Evolutionary conservation across 2,797 vertebrate genomes (phyloP), one percentile per base, ranked within the genome.

Genomic region (Lacerta agilis): DNA sequence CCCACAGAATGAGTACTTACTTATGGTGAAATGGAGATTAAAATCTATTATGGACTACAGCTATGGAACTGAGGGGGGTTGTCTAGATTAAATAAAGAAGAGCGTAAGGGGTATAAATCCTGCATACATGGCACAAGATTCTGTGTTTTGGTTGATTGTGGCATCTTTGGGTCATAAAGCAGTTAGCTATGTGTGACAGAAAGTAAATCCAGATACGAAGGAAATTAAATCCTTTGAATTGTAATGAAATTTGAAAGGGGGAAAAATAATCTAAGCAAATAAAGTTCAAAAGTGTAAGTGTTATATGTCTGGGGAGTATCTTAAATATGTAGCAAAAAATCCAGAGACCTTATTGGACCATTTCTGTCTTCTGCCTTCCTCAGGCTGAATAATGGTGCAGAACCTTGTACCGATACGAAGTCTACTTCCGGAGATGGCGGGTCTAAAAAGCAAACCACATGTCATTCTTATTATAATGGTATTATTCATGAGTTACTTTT

Each of bases 291-390:
- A 73, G 43, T n/a, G 15, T 36, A 76, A 89, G 66, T 66, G 41
- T 43, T 11, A 75, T 64, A 1, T 7, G 66, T 80, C 89, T 67
- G 49, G 18, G 66, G 84, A 66, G 3, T 9, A 11, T 87, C n/a
- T 84, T 58, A 43, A 90, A 79, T 45, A 33, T 15, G 36, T 29
- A 88, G 36, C 49, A 55, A 88, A 83, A 83, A 49, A 73, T 1
- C 43, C 29, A 89, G 95, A 94, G 94, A 99, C 98, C 98, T 98
- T 94, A 99, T 97, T 0, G 97, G 96, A 81, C 98, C 98, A 80
- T 98, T 97, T 55, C 92, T 96, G 93, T 97, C 96, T 79, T 94
- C 94, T 55, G 94, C 97, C 95, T 97, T 98, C 64, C 76, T 94
- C 6, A 99, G 95, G 86, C 73, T 97, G 89, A 99, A 91, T 25